Base-by-base conservation (phyloP, 2,113 vertebrate genomes). In the Telmatochromis bifrenatus region DNA sequence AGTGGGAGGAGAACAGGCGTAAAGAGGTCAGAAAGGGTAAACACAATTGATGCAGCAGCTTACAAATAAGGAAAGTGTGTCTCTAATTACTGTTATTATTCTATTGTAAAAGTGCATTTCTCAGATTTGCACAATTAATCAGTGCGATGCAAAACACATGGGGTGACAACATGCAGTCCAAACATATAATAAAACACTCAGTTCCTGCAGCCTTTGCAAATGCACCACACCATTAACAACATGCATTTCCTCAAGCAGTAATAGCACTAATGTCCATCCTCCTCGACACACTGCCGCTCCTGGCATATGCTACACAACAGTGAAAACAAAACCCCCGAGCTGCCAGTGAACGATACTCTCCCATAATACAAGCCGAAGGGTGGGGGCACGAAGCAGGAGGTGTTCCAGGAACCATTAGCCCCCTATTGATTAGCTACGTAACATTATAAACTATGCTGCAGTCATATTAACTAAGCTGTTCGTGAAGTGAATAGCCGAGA, bases 361-460 rank as follows among this genome's bases (percentile, higher is more conserved):
- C 84, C 91, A 92, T 80, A 85, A 85, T n/a, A 55, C 84, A 6
- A 39, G 21, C 85, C 54, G 47, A 84, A 82, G 84, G 83, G 51
- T 2, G 54, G n/a, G 42, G 51, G 62, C 2, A 42, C 31, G 42
- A 14, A 82, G 58, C 87, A 81, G 62, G 83, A 31, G 84, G 88
- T 39, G 58, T 17, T 91, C 81, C 89, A 88, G 79, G 42, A 87
- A 62, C 82, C 75, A 91, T 91, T 88, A 91, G 42, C 68, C 47
- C 19, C 86, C 53, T 47, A 83, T 53, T 81, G 90, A 91, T 88
- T 23, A 81, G 60, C 79, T 62, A n/a, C 3, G 8, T 84, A 23
- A 60, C n/a, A 81, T 86, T 84, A 82, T 70, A 4, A 90, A 77
- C 73, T 33, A 7, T 15, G 7, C 4, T 53, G n/a, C 19, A 37